phyloP scores from a whole-genome alignment of 2,888 invertebrate species.

The Melanostoma scalare region DNA sequence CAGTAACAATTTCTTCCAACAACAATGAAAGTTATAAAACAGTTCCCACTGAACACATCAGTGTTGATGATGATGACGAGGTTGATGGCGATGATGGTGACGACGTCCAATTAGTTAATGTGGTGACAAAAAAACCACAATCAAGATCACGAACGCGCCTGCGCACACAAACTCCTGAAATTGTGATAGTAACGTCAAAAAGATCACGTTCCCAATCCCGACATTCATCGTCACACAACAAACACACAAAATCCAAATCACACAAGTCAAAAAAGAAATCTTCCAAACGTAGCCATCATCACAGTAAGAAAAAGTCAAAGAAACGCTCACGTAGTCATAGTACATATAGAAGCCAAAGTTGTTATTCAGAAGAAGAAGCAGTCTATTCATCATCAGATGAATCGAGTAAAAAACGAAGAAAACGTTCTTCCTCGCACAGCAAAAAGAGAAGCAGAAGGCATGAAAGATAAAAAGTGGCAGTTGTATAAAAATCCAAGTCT shows the following conservation, averaged over 20 bases:
- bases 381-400: slow-evolving; percentile 55
- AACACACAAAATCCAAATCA: slow-evolving; percentile 66
- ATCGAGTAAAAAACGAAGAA: slow-evolving; percentile 52
- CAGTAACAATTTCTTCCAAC: slow-evolving; percentile 40
- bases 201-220: slow-evolving; percentile 56
- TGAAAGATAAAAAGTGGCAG: slow-evolving; percentile 51
- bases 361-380: slow-evolving; percentile 58
- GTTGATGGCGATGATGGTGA: slow-evolving; percentile 78
- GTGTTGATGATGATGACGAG: slow-evolving; percentile 71
- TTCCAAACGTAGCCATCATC: slow-evolving; percentile 74
- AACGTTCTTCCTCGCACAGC: slow-evolving; percentile 60
- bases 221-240: slow-evolving; percentile 33
- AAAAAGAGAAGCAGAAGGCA: slow-evolving; percentile 65
- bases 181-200: slow-evolving; percentile 56
- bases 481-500: slow-evolving; percentile 32
- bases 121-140: slow-evolving; percentile 35
- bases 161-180: slow-evolving; percentile 48
- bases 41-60: slow-evolving; percentile 3
- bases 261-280: slow-evolving; percentile 74
- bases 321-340: slow-evolving; percentile 75
- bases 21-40: slow-evolving; percentile 45
- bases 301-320: slow-evolving; percentile 76
- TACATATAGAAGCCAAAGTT: slow-evolving; percentile 56
- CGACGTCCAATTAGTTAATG: slow-evolving; percentile 75
- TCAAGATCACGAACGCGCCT: slow-evolving; percentile 52